These are phyloP conservation scores for Acrobasis suavella DNA, from an alignment of 2,888 invertebrate genomes.

Conservation along the genomic window DNA sequence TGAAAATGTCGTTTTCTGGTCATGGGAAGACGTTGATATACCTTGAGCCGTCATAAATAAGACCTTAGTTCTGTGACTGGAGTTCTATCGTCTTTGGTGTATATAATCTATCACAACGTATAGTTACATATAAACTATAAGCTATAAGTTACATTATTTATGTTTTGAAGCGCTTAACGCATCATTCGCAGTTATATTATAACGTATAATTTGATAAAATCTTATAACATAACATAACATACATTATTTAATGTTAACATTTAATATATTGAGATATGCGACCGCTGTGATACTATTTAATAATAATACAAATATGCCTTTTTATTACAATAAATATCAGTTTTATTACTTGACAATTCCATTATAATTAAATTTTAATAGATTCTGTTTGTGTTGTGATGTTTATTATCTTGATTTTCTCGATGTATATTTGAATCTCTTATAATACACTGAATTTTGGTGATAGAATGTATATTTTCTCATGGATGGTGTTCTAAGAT, in stretches of 20 bases:
- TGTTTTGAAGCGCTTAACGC: no score
- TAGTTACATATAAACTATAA: no score
- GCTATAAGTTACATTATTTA: no score
- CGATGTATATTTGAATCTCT: conserved; percentile 50
- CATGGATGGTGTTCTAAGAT: background rate
- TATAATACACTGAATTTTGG: background rate
- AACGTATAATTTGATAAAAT: no score
- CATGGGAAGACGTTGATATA: no score
- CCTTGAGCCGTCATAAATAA: no score
- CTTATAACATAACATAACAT: no score
- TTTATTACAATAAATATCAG: conserved; percentile 1
- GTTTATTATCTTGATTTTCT: conserved; percentile 32
- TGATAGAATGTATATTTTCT: conserved; percentile 18
- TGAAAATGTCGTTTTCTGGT: no score
- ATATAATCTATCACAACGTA: no score
- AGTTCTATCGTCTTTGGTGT: no score
- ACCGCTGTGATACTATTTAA: conserved; percentile 22
- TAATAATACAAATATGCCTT: conserved; percentile 13
- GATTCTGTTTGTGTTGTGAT: conserved; percentile 35
- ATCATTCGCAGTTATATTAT: no score
- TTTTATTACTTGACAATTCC: conserved; percentile 7
- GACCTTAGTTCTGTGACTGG: no score
- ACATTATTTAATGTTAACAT: background rate
- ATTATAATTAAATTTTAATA: conserved; percentile 23
- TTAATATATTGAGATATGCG: conserved; percentile 22